phyloP scores from a whole-genome alignment of 2,113 vertebrate species.

The Eonycteris spelaea region DNA sequence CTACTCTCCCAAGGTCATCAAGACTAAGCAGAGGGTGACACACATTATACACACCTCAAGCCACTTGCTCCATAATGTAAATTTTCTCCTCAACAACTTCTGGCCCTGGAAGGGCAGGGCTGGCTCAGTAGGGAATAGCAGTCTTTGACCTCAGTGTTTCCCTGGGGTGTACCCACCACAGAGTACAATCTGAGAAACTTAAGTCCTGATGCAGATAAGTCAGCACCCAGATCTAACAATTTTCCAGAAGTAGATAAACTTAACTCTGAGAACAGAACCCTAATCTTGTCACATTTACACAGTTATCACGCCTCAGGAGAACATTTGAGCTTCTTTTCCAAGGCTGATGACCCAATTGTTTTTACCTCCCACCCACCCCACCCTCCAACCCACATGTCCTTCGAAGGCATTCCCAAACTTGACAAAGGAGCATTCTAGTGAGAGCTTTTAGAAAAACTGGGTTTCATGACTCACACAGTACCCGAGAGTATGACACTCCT shows the following conservation, averaged over 20 bases:
- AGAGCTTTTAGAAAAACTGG: neutral
- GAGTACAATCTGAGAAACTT: neutral
- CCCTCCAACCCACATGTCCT: too few species aligned
- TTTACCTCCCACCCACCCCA: neutral
- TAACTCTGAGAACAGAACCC: neutral
- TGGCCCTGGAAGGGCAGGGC: neutral
- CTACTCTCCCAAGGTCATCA: neutral
- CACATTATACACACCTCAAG: neutral
- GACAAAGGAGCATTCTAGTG: neutral
- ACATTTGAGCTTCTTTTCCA: neutral
- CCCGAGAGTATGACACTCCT: neutral
- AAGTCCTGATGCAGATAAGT: neutral
- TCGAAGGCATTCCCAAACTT: too few species aligned
- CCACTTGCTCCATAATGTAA: neutral
- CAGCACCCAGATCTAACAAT: neutral
- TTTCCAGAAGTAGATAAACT: neutral
- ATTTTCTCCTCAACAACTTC: neutral
- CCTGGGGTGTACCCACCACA: neutral
- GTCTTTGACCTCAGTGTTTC: neutral
- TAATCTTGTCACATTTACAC: neutral
- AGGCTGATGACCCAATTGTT: neutral
- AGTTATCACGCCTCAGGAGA: neutral
- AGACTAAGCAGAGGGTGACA: neutral
- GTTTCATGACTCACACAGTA: neutral
- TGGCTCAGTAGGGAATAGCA: neutral